phyloP scores from a whole-genome alignment of 2,888 invertebrate genomes.

The Mesochorus sp. region DNA sequence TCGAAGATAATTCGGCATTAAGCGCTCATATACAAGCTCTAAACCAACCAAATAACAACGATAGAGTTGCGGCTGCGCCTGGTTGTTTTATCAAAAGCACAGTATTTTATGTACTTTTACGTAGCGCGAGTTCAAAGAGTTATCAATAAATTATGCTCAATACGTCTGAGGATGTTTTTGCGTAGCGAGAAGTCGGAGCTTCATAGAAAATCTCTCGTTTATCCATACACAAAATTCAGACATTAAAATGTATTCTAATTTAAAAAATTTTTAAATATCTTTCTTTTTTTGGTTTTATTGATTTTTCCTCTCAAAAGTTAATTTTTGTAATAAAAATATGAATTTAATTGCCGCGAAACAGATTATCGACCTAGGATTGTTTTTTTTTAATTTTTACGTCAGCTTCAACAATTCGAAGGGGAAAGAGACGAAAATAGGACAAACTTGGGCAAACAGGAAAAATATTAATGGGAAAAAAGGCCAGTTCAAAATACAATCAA shows the following conservation, averaged over 20 bases:
- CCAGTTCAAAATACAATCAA: conserved; percentile 73
- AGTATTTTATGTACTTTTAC: not conserved
- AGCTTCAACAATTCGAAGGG: not conserved
- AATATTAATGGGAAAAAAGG: conserved; percentile 73
- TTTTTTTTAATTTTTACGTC: too few species aligned
- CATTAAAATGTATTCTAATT: not conserved
- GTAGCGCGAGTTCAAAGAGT: conserved; percentile 52
- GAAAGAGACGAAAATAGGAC: not conserved
- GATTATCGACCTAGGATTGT: not conserved
- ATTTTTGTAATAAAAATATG: too few species aligned
- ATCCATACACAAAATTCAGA: too few species aligned
- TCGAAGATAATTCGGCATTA: too few species aligned
- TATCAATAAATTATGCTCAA: conserved; percentile 35
- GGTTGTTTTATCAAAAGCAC: conserved; percentile 20
- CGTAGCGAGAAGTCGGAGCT: conserved; percentile 4
- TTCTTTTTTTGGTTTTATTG: not conserved
- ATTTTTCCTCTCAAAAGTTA: too few species aligned
- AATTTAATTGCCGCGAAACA: not conserved
- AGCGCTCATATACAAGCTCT: too few species aligned
- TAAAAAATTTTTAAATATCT: not conserved
- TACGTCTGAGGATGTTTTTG: conserved; percentile 40
- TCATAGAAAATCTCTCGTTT: conserved; percentile 48
- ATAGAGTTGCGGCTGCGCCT: not conserved
- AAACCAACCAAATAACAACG: too few species aligned
- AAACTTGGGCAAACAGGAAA: conserved; percentile 66